Conservation (phyloP, 2,888 invertebrate species). For the Epistrophe eligans region DNA sequence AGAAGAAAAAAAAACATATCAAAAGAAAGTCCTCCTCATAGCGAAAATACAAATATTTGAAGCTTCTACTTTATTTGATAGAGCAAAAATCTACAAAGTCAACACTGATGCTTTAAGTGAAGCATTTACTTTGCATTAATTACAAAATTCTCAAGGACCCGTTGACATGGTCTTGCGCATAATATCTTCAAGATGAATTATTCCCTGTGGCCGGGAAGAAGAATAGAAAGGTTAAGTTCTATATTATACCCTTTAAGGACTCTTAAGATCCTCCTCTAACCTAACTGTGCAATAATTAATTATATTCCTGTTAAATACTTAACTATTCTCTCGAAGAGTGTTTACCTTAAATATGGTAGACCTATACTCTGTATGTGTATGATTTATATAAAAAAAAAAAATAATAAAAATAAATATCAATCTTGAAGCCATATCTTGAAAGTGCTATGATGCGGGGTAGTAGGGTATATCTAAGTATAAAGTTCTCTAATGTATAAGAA, state of each 20-base stretch:
- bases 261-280: slow-evolving; percentile 16
- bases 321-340: slow-evolving; percentile 20
- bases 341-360: slow-evolving; percentile 5
- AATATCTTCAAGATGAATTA: slow-evolving; percentile 34
- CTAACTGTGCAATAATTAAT: slow-evolving; percentile 42
- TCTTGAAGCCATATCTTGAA: slow-evolving; percentile 4
- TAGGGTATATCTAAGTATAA: slow-evolving; percentile 9
- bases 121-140: slow-evolving; percentile 74
- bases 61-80: background rate
- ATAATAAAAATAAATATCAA: slow-evolving; percentile 21
- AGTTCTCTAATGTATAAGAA: slow-evolving; percentile 9
- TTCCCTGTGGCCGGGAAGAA: background rate
- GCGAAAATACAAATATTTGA: slow-evolving; percentile 63
- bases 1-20: background rate
- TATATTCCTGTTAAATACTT: slow-evolving; percentile 42
- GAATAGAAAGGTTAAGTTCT: background rate
- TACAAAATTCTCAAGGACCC: slow-evolving; percentile 57
- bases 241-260: slow-evolving; percentile 15
- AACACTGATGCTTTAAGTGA: slow-evolving; percentile 43
- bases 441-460: slow-evolving; percentile 4
- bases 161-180: slow-evolving; percentile 56
- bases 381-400: background rate
- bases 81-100: slow-evolving; percentile 41
- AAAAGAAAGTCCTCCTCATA: slow-evolving; percentile 28
- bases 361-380: background rate